Conservation (phyloP, 2,888 invertebrate species). For the Lutraria lutraria region DNA sequence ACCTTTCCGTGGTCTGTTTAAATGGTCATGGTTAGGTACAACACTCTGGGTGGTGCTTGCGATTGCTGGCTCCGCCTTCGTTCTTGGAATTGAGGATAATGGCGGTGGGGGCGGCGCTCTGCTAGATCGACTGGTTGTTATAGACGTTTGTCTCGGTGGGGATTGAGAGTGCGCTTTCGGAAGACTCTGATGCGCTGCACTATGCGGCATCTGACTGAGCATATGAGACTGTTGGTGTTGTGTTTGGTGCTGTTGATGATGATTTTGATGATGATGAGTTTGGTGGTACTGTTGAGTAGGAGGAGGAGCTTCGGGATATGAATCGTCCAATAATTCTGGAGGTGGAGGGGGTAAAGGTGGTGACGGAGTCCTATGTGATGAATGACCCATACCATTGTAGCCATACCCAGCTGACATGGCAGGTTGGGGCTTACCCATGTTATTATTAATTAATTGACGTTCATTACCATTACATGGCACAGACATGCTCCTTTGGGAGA, state of each 20-base stretch:
- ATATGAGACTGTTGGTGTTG: constrained; percentile 8
- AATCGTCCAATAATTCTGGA: constrained; percentile 57
- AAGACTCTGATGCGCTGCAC: constrained; percentile 29
- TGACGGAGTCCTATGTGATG: constrained; percentile 69
- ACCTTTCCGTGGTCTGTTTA: constrained; percentile 17
- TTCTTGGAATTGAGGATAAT: constrained; percentile 44
- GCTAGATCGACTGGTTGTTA: not conserved
- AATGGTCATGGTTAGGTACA: not conserved
- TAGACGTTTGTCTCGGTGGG: not conserved
- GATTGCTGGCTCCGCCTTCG: not conserved
- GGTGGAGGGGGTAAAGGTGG: constrained; percentile 79
- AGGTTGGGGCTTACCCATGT: not conserved
- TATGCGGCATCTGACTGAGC: constrained; percentile 22
- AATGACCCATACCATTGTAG: constrained; percentile 43
- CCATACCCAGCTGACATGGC: not conserved
- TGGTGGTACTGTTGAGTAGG: not conserved
- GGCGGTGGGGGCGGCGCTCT: constrained; percentile 67
- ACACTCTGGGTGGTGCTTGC: not conserved
- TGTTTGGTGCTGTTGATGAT: constrained; percentile 5
- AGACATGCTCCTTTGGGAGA: constrained; percentile 65
- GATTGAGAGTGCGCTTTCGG: not conserved
- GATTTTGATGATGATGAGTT: constrained; percentile 3
- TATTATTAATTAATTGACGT: constrained; percentile 7
- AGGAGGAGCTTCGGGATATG: not conserved
- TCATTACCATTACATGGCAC: constrained; percentile 60